Percentiles rank a stretch among this genome's conserved stretches.
phyloP scores from a whole-genome alignment of 2,797 vertebrate genomes.

The Muscicapa comitata region DNA sequence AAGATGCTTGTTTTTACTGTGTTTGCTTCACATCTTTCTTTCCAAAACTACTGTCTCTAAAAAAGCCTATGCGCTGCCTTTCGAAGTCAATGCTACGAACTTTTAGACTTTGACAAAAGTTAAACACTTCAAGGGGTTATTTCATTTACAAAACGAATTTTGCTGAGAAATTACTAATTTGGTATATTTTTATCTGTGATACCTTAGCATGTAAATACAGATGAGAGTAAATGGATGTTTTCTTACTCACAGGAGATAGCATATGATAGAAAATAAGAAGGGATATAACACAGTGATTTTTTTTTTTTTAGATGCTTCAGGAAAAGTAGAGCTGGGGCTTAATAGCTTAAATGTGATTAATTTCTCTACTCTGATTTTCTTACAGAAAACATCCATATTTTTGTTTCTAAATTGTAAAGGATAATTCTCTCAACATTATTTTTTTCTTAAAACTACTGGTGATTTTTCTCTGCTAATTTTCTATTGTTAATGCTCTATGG shows the following conservation, averaged over 20 bases:
- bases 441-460: background rate
- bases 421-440: background rate
- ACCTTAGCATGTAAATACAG: background rate
- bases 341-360: background rate
- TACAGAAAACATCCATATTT: background rate
- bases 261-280: background rate
- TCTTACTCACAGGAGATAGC: background rate
- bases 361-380: background rate
- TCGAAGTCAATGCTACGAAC: background rate
- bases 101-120: background rate
- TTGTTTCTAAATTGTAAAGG: background rate
- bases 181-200: background rate
- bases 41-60: background rate
- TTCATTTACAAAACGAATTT: background rate
- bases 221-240: background rate
- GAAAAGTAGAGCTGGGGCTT: background rate
- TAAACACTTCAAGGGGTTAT: background rate
- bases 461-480: background rate
- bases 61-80: fast-evolving
- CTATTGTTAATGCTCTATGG: background rate
- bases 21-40: background rate
- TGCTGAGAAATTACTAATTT: background rate
- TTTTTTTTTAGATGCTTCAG: background rate
- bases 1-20: background rate
- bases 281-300: background rate